Evolutionary conservation across 2,888 invertebrate genomes (phyloP), one percentile per base, ranked within the genome.

Genomic region (Laspeyria flexula): DNA sequence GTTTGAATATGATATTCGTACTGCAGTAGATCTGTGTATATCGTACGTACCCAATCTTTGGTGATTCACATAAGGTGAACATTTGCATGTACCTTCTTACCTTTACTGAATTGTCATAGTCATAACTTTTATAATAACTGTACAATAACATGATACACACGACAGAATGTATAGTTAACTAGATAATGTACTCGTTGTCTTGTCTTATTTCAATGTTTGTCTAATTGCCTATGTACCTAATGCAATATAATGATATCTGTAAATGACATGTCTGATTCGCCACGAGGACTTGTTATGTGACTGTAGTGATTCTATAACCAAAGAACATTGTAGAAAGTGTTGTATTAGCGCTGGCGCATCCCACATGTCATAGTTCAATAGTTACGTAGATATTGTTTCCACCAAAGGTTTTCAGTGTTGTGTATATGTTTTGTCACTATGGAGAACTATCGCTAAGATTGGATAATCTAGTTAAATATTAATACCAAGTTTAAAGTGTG

Each of bases 11-110:
- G 81, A 86, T 89, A 83, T 88, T 84, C 83, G 85, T 90, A 89
- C 86, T 80, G 83, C 86, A 86, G 88, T 91, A 90, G 90, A 90
- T 87, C 89, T 89, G 89, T 90, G 89, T 90, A 82, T 82, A 78
- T 79, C 60, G 74, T 83, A 79, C 81, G 75, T 77, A 80, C 75
- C 83, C 84, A 84, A 86, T 82, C 81, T 86, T 85, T 84, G 79
- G 79, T 86, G 84, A 83, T 82, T 86, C 78, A 73, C 76, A 77
- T 75, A 68, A 61, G 60, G 69, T 75, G 71, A 63, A 66, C 71
- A 76, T 68, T 74, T 72, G 68, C 70, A 73, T 77, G 69, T 82
- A 77, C 75, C 75, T 71, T 65, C 71, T 75, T 75, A 75, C 66
- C 66, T 68, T 71, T 69, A 71, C 68, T 69, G 64, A 67, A 43